Base-by-base conservation (phyloP, 2,888 invertebrate genomes). In the Drosophila anomelani region DNA sequence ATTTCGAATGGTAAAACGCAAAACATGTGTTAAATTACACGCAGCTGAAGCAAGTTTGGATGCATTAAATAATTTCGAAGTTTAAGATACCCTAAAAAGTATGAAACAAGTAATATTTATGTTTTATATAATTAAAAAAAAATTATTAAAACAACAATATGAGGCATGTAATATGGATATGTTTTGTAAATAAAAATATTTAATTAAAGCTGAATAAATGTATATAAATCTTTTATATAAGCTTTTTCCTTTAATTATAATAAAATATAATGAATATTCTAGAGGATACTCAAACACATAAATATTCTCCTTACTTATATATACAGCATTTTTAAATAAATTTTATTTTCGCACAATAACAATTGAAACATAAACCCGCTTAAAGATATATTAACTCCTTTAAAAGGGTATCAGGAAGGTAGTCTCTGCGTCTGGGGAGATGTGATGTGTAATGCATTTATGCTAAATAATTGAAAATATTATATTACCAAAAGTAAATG, bases 381-480 rank as follows among this genome's bases (percentile, higher is more conserved):
- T 4, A 10, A 12, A 8, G 4, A n/a, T 13, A 10, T 17, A 4
- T 9, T 23, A 15, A 6, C 38, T 36, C 6, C n/a, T n/a, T 23
- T 13, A 1, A 29, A 29, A 32, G 57, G 44, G 20, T 62, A 46
- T 15, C n/a, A 26, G 49, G 46, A 49, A 34, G 23, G 26, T 12
- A 17, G 41, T 29, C 20, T 9, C 12, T 53, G 29, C 47, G 10
- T 41, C n/a, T 43, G 13, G 20, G 9, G 43, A 32, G 26, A 46
- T 20, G 17, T 47, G 51, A 54, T 46, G 67, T 62, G 46, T 51
- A 56, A 59, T 54, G 26, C 83, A 78, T 75, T 85, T 79, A 86
- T 88, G 82, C 73, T 87, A 74, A 81, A 89, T 87, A 85, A 85
- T 85, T 89, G 84, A 89, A 85, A 89, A 85, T 85, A 85, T 89